Base-by-base conservation (phyloP, 2,888 invertebrate genomes). In the Acrobasis repandana region DNA sequence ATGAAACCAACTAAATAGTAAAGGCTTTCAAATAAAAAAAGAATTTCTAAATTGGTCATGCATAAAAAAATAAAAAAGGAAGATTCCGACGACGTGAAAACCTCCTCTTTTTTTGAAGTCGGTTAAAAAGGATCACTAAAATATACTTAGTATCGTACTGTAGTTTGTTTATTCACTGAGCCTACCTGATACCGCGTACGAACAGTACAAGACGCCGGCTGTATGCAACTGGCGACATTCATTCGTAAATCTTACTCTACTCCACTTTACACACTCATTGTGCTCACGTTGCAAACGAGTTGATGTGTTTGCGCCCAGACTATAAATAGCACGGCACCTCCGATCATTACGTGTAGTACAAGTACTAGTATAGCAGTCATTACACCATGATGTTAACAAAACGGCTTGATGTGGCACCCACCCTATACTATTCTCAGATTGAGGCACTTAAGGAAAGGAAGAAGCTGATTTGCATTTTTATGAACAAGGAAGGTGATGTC, bases 391-490 rank as follows among this genome's bases (percentile, higher is more conserved):
- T 74, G 74, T 68, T 67, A 68, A 74, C 74, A 74, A 75, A 74
- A 76, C 73, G 67, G 70, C 67, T 61, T 74, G 69, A 72, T 73
- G 67, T 73, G 69, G 85, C 88, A 86, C 90, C 88, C 90, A 89
- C 88, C 87, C 85, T 79, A 78, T 72, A 75, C 80, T 83, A 86
- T 85, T 85, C 80, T 83, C 74, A 76, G 82, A 83, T 80, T 76
- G 76, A 81, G 77, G 75, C 85, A 85, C 88, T 87, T 88, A 84
- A 79, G 74, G 75, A 86, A 83, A 88, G 90, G 90, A 91, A 88
- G 89, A 77, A 75, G 83, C 86, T 88, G 87, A 89, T 90, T 90
- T 89, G 86, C 83, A 85, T 87, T 90, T 90, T 90, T 87, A 88
- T 88, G 82, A 89, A 87, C 80, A 72, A 81, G 82, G 88, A 86